Evolutionary conservation across 53 echinoderm and acorn worm genomes (phyloP), one percentile per base, ranked within the genome.

Genomic region (Luidia sarsii): DNA sequence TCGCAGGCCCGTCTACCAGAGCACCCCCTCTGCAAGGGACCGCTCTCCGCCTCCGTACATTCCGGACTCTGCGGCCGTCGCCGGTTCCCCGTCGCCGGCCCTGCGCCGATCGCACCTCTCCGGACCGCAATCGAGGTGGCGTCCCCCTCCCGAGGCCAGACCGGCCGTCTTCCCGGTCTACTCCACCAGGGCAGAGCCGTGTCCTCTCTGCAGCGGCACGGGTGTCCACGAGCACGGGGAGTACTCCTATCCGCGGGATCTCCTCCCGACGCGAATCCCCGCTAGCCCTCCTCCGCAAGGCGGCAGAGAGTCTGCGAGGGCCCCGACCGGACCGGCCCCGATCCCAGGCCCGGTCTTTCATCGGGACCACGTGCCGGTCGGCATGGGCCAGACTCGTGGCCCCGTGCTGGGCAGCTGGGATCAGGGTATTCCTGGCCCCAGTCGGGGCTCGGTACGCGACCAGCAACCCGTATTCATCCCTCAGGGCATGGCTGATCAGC

Each of bases 131-230:
- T 23, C 37, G 2, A 13, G 52, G 56, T 22, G 27, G n/a, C 7
- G 37, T 21, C 16, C 48, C 9, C 20, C 83, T 24, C 43, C 59
- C 20, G 30, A 52, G 39, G 16, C 67, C 33, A 49, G 45, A 3
- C 65, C 18, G 36, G 46, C 57, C 4, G 24, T 72, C 13, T 57
- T 33, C 3, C 82, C 57, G 7, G 7, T 31, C 6, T 71, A 79
- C 49, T 61, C 38, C 24, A 53, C 83, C 0, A 64, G 39, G 27
- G 27, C 39, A 21, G 50, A 63, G n/a, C 80, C 87, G 24, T 91
- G 91, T 45, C 87, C 91, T 10, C 49, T 72, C 64, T 91, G 91
- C 71, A 87, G 87, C 46, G 91, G 91, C 11, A 57, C 80, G 11
- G 87, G 91, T 11, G 57, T 59, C 9, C 91, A 91, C 60, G 71